Evolutionary conservation across 1,140 invertebrate species (phyloP).

Genomic region (Saxidomus purpurata): DNA sequence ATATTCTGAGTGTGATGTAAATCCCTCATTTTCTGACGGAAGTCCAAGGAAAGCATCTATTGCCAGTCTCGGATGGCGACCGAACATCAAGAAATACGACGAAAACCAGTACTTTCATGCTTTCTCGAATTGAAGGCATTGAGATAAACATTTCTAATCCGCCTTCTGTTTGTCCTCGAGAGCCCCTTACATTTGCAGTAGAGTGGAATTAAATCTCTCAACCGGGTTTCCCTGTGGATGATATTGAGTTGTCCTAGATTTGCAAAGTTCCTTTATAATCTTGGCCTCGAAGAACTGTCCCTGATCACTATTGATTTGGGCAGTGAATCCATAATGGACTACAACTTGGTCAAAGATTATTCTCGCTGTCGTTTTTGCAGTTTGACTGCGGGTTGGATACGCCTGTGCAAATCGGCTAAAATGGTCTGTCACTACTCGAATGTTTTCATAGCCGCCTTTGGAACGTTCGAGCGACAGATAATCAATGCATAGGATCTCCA

Average conservation of each 20-base stretch:
- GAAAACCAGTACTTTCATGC: constrained; percentile 45
- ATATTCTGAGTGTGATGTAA: neutral
- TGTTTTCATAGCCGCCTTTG: constrained; percentile 12
- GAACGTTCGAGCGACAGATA: too few relatives aligned
- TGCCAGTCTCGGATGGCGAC: neutral
- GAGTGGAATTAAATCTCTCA: neutral
- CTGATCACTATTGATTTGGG: constrained; percentile 49
- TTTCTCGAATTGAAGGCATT: constrained; percentile 63
- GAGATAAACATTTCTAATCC: neutral
- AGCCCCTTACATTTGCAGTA: neutral
- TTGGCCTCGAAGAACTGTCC: too few relatives aligned
- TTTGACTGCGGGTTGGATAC: too few relatives aligned
- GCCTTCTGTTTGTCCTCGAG: too few relatives aligned
- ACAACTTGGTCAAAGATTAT: constrained; percentile 15
- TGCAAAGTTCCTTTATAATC: constrained; percentile 32
- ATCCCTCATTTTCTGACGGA: neutral
- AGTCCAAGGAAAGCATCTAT: constrained; percentile 1
- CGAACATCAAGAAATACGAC: neutral
- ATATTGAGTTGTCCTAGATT: constrained; percentile 32
- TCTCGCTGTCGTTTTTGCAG: constrained; percentile 27
- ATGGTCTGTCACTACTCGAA: constrained; percentile 29
- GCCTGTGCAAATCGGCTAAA: constrained; percentile 26
- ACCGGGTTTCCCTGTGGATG: neutral
- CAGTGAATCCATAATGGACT: too few relatives aligned
- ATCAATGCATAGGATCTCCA: too few relatives aligned